Conservation (phyloP, 2,888 invertebrate species). For the Watsonalla binaria region DNA sequence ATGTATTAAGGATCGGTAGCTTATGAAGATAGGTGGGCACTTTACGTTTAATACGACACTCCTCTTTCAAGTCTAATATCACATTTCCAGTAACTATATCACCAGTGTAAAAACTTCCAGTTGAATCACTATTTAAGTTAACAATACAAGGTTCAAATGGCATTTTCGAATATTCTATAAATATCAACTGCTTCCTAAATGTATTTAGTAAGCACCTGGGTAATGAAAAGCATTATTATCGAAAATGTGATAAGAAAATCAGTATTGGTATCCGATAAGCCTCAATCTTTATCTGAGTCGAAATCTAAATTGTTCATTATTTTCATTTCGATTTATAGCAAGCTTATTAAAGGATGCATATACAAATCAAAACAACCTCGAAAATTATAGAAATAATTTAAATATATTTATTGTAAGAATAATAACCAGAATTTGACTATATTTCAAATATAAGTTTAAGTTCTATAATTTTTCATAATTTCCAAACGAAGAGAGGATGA, state of each 20-base stretch:
- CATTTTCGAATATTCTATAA: conserved; percentile 32
- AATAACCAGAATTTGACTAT: too few species aligned
- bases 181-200: background rate
- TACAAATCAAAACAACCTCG: too few species aligned
- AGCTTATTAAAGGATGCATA: too few species aligned
- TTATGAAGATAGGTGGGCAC: background rate
- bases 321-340: too few species aligned
- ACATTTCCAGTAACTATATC: conserved; percentile 63
- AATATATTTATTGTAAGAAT: too few species aligned
- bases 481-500: background rate
- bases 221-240: too few species aligned
- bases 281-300: too few species aligned
- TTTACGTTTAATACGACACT: conserved; percentile 52
- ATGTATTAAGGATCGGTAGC: background rate
- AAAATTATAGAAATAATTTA: too few species aligned
- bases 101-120: conserved; percentile 56
- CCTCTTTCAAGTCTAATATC: conserved; percentile 48
- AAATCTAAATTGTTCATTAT: too few species aligned
- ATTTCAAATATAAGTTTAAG: too few species aligned
- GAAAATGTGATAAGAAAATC: too few species aligned
- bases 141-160: conserved; percentile 49
- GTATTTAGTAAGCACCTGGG: background rate
- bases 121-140: conserved; percentile 52
- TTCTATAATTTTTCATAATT: background rate
- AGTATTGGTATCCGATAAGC: too few species aligned